Evolutionary conservation across 2,113 vertebrate species (phyloP).

Genomic region (Mustelus asterias): DNA sequence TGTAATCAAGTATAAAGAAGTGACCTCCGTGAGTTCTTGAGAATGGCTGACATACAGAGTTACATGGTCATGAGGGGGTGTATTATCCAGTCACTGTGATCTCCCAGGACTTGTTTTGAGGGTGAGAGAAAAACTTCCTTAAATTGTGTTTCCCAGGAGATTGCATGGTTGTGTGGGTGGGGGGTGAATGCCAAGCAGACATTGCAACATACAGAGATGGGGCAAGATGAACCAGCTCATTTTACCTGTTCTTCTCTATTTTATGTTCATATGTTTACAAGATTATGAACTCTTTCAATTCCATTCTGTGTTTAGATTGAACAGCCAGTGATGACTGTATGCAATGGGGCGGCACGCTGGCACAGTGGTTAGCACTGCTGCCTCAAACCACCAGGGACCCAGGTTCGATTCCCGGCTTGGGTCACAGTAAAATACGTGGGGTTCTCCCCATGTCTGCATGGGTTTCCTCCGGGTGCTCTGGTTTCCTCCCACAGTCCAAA

Average conservation of each 20-base stretch:
- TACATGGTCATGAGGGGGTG: neutral
- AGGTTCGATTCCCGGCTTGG: too few species aligned
- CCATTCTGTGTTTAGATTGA: neutral
- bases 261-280: neutral
- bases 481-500: too few species aligned
- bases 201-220: neutral
- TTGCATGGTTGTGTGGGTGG: neutral
- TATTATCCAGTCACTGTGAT: neutral
- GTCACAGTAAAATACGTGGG: too few species aligned
- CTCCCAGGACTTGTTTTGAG: neutral
- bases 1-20: neutral
- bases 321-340: neutral
- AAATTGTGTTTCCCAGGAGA: neutral
- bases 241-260: neutral
- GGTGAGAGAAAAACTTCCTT: neutral
- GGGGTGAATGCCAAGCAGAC: neutral
- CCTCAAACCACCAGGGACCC: too few species aligned
- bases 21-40: neutral
- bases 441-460: too few species aligned
- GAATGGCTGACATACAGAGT: neutral
- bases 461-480: too few species aligned
- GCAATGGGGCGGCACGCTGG: too few species aligned
- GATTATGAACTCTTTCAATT: neutral
- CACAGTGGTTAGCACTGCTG: too few species aligned
- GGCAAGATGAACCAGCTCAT: neutral